These are phyloP conservation scores for Cavia porcellus DNA, from an alignment of 2,113 vertebrate species.

Conservation along the genomic window DNA sequence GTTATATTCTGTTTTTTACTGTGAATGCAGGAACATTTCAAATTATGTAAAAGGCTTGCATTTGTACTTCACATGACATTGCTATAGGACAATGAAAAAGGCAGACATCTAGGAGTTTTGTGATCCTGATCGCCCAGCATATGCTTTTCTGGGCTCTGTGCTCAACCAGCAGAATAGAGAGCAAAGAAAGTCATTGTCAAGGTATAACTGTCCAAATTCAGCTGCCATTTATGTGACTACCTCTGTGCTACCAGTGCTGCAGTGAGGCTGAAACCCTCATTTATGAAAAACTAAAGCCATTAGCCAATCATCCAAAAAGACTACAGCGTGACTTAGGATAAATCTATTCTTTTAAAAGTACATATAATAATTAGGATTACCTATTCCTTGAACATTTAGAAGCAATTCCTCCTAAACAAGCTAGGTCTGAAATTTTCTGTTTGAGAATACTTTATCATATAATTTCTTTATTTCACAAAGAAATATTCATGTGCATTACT, in stretches of 20 bases:
- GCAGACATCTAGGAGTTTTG: background rate
- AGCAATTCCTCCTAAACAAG: background rate
- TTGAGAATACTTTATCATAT: background rate
- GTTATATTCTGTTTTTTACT: conserved; percentile 16
- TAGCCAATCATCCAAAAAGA: background rate
- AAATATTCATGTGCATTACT: background rate
- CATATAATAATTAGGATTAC: background rate
- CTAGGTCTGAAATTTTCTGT: background rate
- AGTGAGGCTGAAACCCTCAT: background rate
- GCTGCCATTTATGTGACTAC: background rate
- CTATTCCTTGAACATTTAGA: background rate
- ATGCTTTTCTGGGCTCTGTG: background rate
- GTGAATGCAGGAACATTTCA: background rate
- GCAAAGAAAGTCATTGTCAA: background rate
- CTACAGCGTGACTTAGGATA: too few species aligned
- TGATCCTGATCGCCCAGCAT: background rate
- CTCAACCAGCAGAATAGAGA: background rate
- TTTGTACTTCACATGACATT: background rate
- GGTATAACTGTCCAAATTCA: background rate
- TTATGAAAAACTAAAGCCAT: background rate
- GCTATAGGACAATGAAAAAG: background rate
- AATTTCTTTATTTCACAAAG: background rate
- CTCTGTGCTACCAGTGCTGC: background rate
- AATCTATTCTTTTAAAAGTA: background rate
- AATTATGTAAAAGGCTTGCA: background rate